phyloP scores from a whole-genome alignment of 2,888 invertebrate species.

The Camponotus fellah region DNA sequence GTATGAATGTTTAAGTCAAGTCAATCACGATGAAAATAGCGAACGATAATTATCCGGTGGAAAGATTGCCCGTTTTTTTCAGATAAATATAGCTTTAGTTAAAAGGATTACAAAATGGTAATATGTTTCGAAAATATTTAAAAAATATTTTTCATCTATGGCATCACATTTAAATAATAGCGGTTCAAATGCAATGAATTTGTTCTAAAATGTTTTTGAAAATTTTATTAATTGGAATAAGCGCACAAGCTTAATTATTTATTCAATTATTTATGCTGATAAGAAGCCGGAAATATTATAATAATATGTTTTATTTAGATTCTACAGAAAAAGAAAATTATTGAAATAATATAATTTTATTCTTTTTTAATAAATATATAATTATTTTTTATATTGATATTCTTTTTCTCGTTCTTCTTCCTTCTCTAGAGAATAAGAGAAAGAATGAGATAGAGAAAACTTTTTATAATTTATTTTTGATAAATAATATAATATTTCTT shows the following conservation, averaged over 20 bases:
- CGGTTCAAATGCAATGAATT: constrained; percentile 27
- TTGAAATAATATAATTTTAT: not conserved
- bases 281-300: constrained; percentile 29
- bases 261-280: constrained; percentile 41
- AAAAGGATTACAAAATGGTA: not conserved
- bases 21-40: constrained; percentile 19
- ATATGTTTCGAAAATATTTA: constrained; percentile 21
- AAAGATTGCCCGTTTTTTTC: constrained; percentile 1
- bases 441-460: no score
- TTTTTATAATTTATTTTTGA: no score
- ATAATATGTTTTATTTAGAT: constrained; percentile 32
- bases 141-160: constrained; percentile 14
- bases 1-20: constrained; percentile 2
- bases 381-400: not conserved
- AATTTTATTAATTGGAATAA: constrained; percentile 35
- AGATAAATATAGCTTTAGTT: no score
- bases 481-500: constrained; percentile 3
- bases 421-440: not conserved
- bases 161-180: not conserved
- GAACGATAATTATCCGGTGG: constrained; percentile 9
- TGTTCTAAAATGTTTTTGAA: constrained; percentile 37
- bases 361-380: not conserved
- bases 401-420: not conserved
- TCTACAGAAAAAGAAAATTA: not conserved
- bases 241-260: not conserved